Conservation (phyloP, 2,797 vertebrate species). For the Phyllotis vaccarum region DNA sequence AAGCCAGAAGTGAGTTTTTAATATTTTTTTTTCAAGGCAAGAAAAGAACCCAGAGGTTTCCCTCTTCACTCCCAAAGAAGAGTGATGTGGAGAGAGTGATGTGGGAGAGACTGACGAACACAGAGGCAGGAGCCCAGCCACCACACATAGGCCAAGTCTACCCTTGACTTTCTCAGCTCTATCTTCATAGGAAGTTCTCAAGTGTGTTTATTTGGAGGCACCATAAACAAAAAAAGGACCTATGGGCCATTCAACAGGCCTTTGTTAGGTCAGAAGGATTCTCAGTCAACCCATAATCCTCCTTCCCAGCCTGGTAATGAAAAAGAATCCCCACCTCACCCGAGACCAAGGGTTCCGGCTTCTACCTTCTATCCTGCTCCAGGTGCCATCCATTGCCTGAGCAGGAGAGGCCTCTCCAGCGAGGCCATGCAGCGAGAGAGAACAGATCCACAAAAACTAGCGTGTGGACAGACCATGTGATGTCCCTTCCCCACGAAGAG, state of each 20-base stretch:
- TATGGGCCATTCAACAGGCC: background rate
- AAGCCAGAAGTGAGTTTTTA: background rate
- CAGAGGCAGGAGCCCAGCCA: background rate
- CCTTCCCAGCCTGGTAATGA: background rate
- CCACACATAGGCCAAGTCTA: background rate
- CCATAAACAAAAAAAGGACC: background rate
- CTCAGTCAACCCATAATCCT: background rate
- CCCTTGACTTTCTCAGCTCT: background rate
- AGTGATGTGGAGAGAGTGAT: background rate
- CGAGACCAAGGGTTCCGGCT: background rate
- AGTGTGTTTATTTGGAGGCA: background rate
- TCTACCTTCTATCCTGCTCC: too few species aligned
- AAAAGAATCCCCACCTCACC: background rate
- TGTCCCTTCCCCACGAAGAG: too few species aligned
- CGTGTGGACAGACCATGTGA: background rate
- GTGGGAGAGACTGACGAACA: background rate
- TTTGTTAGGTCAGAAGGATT: slow-evolving; percentile 12
- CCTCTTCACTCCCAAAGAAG: background rate
- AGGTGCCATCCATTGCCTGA: background rate
- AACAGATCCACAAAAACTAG: background rate
- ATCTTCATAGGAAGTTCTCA: slow-evolving; percentile 37
- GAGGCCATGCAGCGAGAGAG: background rate
- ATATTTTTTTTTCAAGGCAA: background rate
- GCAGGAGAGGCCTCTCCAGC: background rate
- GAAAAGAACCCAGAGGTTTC: background rate